Conservation (phyloP, 2,113 vertebrate species). For the Mellivora capensis region DNA sequence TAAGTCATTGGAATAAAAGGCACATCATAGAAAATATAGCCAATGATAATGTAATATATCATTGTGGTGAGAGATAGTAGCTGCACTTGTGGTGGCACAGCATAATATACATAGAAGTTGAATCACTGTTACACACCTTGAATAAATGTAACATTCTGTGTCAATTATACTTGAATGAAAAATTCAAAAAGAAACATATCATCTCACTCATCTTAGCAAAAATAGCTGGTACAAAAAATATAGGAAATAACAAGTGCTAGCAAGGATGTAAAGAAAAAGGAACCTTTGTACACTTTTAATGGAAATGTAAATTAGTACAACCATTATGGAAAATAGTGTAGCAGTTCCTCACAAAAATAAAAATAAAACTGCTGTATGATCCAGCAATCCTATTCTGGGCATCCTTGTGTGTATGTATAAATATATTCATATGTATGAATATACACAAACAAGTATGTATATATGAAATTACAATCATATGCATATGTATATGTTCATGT, state of each 20-base stretch:
- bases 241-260: not conserved
- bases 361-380: not conserved
- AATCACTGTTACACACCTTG: not conserved
- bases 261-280: not conserved
- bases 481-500: not conserved
- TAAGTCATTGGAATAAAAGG: not conserved
- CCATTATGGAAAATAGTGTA: not conserved
- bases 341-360: not conserved
- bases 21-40: not conserved
- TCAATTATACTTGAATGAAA: not conserved
- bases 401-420: not conserved
- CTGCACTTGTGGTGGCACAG: not conserved
- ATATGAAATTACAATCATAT: not conserved
- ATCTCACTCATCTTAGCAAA: not conserved
- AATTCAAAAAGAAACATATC: not conserved
- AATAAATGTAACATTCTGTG: not conserved
- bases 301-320: not conserved
- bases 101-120: not conserved
- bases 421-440: not conserved
- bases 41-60: not conserved
- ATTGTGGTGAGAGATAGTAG: not conserved
- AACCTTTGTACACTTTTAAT: not conserved
- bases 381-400: not conserved
- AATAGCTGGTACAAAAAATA: not conserved
- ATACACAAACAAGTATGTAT: not conserved